Evolutionary conservation across 2,888 invertebrate species (phyloP).

Genomic region (Chrysotoxum bicinctum): DNA sequence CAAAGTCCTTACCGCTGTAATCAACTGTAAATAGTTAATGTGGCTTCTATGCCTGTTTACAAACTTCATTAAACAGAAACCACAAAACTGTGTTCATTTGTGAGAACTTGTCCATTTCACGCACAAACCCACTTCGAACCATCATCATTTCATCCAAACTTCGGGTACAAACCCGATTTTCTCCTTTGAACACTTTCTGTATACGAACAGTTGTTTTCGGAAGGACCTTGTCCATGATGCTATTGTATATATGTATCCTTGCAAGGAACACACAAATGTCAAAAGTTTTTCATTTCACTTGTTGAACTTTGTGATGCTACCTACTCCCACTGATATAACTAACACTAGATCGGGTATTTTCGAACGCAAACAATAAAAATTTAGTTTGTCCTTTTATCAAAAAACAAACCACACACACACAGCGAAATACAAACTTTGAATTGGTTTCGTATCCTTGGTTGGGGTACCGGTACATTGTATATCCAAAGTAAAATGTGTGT

Average conservation of each 20-base stretch:
- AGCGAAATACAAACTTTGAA: constrained; percentile 30
- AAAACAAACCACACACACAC: constrained; percentile 27
- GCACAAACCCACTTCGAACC: constrained; percentile 50
- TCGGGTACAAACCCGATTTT: neutral
- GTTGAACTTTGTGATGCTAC: constrained; percentile 61
- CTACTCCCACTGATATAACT: constrained; percentile 40
- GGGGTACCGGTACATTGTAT: neutral
- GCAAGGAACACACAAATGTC: constrained; percentile 63
- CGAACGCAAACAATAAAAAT: constrained; percentile 70
- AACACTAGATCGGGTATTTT: constrained; percentile 63
- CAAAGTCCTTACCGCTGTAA: constrained; percentile 60
- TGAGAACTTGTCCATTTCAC: constrained; percentile 71
- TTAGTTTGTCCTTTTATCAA: constrained; percentile 68
- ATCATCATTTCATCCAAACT: constrained; percentile 24
- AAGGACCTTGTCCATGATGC: too few species aligned
- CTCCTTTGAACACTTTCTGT: constrained; percentile 14
- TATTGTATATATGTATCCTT: constrained; percentile 8
- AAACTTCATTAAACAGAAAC: constrained; percentile 71
- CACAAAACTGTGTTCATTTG: constrained; percentile 72
- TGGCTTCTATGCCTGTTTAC: constrained; percentile 70
- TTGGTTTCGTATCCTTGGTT: constrained; percentile 35
- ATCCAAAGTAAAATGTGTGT: constrained; percentile 41
- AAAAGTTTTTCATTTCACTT: constrained; percentile 71
- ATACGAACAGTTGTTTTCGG: neutral
- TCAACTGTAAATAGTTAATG: constrained; percentile 72